phyloP scores from a whole-genome alignment of 2,797 vertebrate species.

The Epinephelus awoara region DNA sequence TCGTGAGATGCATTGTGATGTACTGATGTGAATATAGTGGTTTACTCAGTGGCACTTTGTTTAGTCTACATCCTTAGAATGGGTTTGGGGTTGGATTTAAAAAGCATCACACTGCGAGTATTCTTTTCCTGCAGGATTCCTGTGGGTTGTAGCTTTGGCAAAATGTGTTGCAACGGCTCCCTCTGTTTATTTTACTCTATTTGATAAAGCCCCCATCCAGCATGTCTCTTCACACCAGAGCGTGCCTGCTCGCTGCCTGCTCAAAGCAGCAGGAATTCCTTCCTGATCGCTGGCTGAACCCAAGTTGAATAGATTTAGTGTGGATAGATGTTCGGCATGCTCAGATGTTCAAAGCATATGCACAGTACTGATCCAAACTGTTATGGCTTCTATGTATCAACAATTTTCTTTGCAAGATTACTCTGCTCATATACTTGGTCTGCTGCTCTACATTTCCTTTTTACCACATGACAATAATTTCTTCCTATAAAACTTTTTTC shows the following conservation, averaged over 20 bases:
- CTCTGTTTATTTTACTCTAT: constrained; percentile 77
- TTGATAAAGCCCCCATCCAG: constrained; percentile 74
- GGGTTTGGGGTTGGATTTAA: constrained; percentile 67
- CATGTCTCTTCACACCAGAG: constrained; percentile 73
- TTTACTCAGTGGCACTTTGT: constrained; percentile 58
- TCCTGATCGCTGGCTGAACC: constrained; percentile 74
- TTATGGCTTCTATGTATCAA: constrained; percentile 21
- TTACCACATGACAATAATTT: background rate
- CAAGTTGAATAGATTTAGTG: constrained; percentile 60
- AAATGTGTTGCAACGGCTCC: constrained; percentile 74
- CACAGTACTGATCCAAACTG: constrained; percentile 40
- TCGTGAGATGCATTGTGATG: constrained; percentile 39
- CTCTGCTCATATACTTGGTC: background rate
- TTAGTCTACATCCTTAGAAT: constrained; percentile 62
- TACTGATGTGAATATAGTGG: constrained; percentile 52
- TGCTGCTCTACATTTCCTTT: constrained; percentile 13
- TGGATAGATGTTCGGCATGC: constrained; percentile 54
- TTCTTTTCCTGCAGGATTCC: constrained; percentile 73
- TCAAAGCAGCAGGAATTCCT: constrained; percentile 70
- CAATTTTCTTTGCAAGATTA: constrained; percentile 13
- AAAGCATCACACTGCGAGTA: constrained; percentile 61
- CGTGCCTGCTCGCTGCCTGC: constrained; percentile 50
- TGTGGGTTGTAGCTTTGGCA: constrained; percentile 76
- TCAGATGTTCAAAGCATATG: constrained; percentile 62
- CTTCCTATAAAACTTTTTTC: background rate